phyloP scores from a whole-genome alignment of 2,888 invertebrate species.

The Ischnura elegans region DNA sequence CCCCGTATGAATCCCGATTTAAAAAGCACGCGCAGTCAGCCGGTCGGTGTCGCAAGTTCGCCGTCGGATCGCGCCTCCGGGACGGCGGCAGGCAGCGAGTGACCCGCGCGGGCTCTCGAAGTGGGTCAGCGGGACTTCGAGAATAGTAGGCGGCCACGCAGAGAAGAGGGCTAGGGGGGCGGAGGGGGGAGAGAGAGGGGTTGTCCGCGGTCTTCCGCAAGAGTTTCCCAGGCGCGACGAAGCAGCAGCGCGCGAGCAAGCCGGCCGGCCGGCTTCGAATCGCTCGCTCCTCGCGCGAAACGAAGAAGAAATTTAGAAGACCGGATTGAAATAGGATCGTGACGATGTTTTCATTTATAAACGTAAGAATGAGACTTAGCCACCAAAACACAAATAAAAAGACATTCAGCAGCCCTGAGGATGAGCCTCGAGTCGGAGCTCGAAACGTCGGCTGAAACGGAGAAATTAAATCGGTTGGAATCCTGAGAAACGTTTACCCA shows the following conservation, averaged over 20 bases:
- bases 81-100: background rate
- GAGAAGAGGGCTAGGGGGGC: background rate
- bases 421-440: no score
- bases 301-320: no score
- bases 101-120: background rate
- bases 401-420: no score
- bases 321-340: no score
- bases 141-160: background rate
- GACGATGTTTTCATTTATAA: no score
- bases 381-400: no score
- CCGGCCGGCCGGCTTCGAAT: background rate
- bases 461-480: no score
- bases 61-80: no score
- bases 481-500: no score
- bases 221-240: background rate
- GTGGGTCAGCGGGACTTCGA: constrained; percentile 9
- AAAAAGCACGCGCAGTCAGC: constrained; percentile 72
- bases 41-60: background rate
- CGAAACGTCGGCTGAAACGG: no score
- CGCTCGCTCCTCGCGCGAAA: no score
- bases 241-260: background rate
- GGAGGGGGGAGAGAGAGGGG: background rate
- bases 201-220: background rate
- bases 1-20: constrained; percentile 66
- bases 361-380: no score